Conservation (phyloP, 2,888 invertebrate genomes). For the Pantelozetes paolii region DNA sequence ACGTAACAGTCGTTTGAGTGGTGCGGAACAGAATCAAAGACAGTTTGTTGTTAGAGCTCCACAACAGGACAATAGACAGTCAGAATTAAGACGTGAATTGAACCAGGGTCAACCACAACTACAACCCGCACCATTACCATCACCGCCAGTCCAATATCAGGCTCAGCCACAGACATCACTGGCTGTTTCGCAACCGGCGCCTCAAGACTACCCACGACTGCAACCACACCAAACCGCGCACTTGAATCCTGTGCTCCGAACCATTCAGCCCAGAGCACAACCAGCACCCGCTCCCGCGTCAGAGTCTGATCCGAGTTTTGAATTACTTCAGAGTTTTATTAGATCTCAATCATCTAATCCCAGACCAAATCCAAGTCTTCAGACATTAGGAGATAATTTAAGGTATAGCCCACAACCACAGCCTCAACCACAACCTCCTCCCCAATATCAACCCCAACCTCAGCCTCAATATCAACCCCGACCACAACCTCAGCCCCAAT, state of each 20-base stretch:
- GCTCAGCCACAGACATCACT: slow-evolving; percentile 20
- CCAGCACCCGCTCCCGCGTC: background rate
- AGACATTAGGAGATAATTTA: background rate
- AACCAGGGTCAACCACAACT: background rate
- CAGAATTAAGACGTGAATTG: background rate
- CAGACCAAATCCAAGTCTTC: background rate
- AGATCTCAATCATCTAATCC: background rate
- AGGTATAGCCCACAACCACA: slow-evolving; percentile 22
- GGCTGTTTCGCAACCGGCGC: background rate
- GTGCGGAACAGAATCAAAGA: slow-evolving; percentile 38
- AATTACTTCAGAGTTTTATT: background rate
- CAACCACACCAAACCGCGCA: slow-evolving; percentile 18
- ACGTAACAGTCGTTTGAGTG: background rate
- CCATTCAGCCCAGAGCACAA: background rate
- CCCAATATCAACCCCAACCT: background rate
- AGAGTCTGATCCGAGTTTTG: background rate
- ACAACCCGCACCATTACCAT: slow-evolving; percentile 2
- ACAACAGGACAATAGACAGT: background rate
- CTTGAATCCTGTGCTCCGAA: slow-evolving; percentile 3
- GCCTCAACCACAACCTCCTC: background rate
- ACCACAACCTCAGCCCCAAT: background rate
- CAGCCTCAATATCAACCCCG: background rate
- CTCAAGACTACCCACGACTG: background rate
- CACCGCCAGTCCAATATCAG: slow-evolving; percentile 20
- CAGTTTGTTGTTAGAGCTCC: slow-evolving; percentile 40